These are phyloP conservation scores for Callocephalon fimbriatum DNA, from an alignment of 2,113 vertebrate genomes.

Conservation along the genomic window DNA sequence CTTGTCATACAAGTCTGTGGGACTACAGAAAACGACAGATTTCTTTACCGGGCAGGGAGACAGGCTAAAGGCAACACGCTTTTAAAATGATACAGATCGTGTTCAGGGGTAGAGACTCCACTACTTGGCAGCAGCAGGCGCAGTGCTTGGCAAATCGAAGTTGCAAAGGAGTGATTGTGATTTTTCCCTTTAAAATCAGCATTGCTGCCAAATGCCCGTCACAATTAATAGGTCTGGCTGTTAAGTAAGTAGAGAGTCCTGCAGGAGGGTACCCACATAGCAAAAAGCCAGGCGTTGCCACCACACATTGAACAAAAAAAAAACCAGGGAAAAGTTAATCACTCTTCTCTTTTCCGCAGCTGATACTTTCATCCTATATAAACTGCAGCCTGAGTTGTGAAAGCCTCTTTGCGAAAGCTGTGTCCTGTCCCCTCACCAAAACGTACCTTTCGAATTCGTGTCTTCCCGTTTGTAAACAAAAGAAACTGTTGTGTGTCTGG, in stretches of 20 bases:
- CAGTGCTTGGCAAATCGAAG: constrained; percentile 24
- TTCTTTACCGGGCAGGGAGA: constrained; percentile 27
- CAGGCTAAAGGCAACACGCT: constrained; percentile 51
- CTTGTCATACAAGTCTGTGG: constrained; percentile 80
- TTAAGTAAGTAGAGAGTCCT: background rate
- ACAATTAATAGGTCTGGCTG: background rate
- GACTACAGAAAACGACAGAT: constrained; percentile 65
- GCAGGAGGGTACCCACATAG: constrained; percentile 20
- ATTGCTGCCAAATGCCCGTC: background rate
- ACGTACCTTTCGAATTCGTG: constrained; percentile 14
- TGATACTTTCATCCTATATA: constrained; percentile 9
- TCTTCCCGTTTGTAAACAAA: constrained; percentile 54
- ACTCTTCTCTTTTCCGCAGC: background rate
- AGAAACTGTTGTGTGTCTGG: constrained; percentile 48
- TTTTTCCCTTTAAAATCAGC: background rate
- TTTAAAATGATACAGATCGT: constrained; percentile 64
- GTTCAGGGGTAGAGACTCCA: background rate
- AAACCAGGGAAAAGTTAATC: constrained; percentile 19
- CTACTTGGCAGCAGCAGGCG: background rate
- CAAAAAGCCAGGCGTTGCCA: background rate
- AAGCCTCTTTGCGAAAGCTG: background rate
- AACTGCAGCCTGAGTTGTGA: background rate
- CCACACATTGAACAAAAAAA: background rate
- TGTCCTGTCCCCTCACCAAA: constrained; percentile 35
- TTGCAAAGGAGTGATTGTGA: constrained; percentile 13